Conservation (phyloP, 2,113 vertebrate species). For the Dascyllus trimaculatus region DNA sequence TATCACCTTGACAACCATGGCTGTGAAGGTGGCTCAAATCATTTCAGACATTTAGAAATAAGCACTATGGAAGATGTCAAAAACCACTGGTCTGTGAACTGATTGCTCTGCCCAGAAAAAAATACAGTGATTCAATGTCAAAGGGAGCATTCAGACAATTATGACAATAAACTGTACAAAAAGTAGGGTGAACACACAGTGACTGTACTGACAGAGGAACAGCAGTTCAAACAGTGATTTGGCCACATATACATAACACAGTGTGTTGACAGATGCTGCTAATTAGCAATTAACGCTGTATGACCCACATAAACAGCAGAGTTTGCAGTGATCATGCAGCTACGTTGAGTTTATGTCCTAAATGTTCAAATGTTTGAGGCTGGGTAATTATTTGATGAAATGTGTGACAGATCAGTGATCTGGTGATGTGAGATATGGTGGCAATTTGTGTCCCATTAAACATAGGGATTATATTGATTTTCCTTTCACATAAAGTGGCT, state of each 20-base stretch:
- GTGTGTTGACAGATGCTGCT: constrained; percentile 20
- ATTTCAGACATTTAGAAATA: constrained; percentile 23
- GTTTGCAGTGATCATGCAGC: neutral
- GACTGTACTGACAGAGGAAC: neutral
- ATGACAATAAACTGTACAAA: neutral
- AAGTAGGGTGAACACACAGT: constrained; percentile 1
- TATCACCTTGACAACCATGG: constrained; percentile 54
- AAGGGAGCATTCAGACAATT: neutral
- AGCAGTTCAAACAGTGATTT: constrained; percentile 8
- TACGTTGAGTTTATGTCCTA: neutral
- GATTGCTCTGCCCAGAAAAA: neutral
- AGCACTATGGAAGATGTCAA: neutral
- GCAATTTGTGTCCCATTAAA: neutral
- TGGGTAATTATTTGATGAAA: too few species aligned
- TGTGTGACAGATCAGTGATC: too few species aligned
- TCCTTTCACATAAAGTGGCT: neutral
- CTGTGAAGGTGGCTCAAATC: constrained; percentile 22
- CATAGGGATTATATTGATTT: neutral
- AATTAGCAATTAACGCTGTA: constrained; percentile 1
- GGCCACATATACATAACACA: neutral
- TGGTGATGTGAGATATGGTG: too few species aligned
- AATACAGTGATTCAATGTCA: neutral
- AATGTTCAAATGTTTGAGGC: neutral
- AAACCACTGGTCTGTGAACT: neutral
- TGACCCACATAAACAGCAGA: constrained; percentile 26